These are phyloP conservation scores for Apamea monoglypha DNA, from an alignment of 2,888 invertebrate species.

Conservation along the genomic window DNA sequence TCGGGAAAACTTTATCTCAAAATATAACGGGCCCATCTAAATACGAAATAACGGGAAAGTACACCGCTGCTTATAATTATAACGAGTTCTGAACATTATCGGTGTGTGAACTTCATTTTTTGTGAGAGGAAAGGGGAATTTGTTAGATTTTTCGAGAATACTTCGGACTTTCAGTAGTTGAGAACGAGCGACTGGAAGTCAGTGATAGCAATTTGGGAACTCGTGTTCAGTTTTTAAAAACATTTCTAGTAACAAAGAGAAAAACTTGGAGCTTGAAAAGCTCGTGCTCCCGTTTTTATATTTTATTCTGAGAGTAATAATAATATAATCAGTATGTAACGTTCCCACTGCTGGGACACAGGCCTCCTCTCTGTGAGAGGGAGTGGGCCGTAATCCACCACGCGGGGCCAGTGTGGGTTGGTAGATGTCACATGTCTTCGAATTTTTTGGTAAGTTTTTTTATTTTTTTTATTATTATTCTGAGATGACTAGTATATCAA, in stretches of 20 bases:
- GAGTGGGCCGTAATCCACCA: too few relatives aligned
- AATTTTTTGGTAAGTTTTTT: too few relatives aligned
- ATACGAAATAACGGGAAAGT: constrained; percentile 63
- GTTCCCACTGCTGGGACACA: too few relatives aligned
- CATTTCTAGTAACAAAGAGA: neutral
- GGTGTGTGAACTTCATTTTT: constrained; percentile 63
- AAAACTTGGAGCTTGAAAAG: neutral
- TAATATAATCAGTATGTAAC: too few relatives aligned
- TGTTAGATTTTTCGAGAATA: constrained; percentile 31
- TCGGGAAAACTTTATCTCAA: constrained; percentile 78
- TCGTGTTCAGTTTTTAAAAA: constrained; percentile 10
- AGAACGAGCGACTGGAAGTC: constrained; percentile 16
- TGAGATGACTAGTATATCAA: neutral
- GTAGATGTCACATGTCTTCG: too few relatives aligned
- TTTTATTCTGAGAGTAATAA: constrained; percentile 1
- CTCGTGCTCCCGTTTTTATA: neutral
- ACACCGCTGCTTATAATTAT: constrained; percentile 67
- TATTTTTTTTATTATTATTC: too few relatives aligned
- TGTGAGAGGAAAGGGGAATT: constrained; percentile 42
- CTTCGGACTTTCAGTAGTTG: constrained; percentile 38
- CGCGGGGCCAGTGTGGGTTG: too few relatives aligned
- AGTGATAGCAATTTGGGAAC: constrained; percentile 20
- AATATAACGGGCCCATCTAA: constrained; percentile 72
- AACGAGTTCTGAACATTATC: constrained; percentile 67
- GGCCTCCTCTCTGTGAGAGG: too few relatives aligned